Evolutionary conservation across 2,888 invertebrate genomes (phyloP).

Genomic region (Ormyrus labotus): DNA sequence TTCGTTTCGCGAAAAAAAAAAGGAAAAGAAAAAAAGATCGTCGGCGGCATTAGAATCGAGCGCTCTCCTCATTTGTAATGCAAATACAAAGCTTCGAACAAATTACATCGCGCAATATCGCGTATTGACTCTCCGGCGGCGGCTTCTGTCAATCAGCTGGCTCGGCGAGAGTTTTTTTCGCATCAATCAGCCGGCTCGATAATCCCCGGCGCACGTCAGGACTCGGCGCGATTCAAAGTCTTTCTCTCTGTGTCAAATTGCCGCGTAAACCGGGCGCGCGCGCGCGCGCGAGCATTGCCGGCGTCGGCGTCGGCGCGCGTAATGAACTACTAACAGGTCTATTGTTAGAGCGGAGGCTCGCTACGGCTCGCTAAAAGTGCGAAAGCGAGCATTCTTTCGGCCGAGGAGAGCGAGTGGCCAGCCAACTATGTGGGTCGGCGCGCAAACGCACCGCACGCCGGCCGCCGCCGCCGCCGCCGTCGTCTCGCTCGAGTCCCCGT

Average conservation of each 20-base stretch:
- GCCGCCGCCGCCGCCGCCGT: not conserved
- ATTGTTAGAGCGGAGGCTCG: slow-evolving; percentile 26
- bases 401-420: not conserved
- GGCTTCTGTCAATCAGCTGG: slow-evolving; percentile 30
- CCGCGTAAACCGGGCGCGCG: not conserved
- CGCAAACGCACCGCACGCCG: too few relatives aligned
- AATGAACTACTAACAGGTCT: slow-evolving; percentile 38
- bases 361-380: slow-evolving; percentile 44
- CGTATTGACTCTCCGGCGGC: not conserved
- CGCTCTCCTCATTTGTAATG: slow-evolving; percentile 18
- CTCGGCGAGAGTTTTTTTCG: not conserved
- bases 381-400: slow-evolving; percentile 47
- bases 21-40: too few relatives aligned
- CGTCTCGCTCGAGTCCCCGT: not conserved
- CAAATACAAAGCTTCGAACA: slow-evolving; percentile 38
- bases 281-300: not conserved
- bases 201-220: slow-evolving; percentile 12
- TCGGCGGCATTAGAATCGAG: too few relatives aligned
- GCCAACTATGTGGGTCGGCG: slow-evolving; percentile 41
- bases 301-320: slow-evolving; percentile 6
- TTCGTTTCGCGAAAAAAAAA: not conserved
- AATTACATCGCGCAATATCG: slow-evolving; percentile 32
- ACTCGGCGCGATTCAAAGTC: slow-evolving; percentile 20
- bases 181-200: slow-evolving; percentile 30
- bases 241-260: slow-evolving; percentile 35